phyloP scores from a whole-genome alignment of 2,113 vertebrate species.

The Narcine bancroftii region DNA sequence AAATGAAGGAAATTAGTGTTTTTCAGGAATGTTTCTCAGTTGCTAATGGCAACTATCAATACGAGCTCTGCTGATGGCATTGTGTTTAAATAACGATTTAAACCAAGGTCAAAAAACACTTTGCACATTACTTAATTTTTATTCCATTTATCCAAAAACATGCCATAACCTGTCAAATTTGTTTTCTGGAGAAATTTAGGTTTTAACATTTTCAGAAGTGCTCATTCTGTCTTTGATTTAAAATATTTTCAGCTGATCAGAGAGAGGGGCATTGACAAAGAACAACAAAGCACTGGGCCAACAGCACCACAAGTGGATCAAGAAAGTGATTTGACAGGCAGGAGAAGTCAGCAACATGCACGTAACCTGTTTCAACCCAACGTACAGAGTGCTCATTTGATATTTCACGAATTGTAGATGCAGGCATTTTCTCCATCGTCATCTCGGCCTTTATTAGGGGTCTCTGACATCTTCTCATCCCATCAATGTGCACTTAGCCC shows the following conservation, averaged over 20 bases:
- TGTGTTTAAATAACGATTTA: background rate
- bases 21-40: constrained; percentile 16
- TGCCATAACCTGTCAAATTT: background rate
- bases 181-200: background rate
- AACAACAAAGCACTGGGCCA: no score
- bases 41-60: constrained; percentile 21
- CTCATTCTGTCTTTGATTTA: background rate
- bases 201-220: background rate
- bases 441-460: no score
- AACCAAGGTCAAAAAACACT: background rate
- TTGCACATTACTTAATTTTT: background rate
- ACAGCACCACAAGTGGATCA: no score
- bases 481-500: background rate
- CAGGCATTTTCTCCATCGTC: no score
- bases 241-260: background rate
- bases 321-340: no score
- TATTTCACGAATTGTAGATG: no score
- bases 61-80: background rate
- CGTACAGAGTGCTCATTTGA: no score
- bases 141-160: background rate
- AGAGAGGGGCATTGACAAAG: no score
- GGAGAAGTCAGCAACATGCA: no score
- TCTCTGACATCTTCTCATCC: background rate
- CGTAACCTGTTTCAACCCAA: no score
- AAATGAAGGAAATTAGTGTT: constrained; percentile 1